Evolutionary conservation across 2,113 vertebrate genomes (phyloP), one percentile per base, ranked within the genome.

Genomic region (Camelus bactrianus): DNA sequence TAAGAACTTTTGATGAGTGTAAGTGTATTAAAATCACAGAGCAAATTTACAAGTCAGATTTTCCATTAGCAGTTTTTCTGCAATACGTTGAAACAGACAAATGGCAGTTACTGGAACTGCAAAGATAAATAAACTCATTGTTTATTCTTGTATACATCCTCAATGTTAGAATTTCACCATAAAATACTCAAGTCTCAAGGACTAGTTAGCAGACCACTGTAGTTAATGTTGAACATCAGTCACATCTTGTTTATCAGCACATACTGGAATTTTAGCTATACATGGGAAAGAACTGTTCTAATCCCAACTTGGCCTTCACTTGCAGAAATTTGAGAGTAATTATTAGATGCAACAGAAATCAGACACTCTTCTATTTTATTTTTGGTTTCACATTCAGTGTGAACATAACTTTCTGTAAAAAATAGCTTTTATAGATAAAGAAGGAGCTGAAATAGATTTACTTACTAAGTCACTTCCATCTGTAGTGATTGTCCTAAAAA

Each of bases 21-120:
- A 60, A 60, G 17, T 91, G 86, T 92, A 32, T 76, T 52, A 82
- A 93, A 60, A 28, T 90, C 28, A 52, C 24, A 89, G 92, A 2
- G 6, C 15, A 76, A 85, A 82, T 75, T 90, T 11, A 79, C 6
- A 80, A 65, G 32, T 70, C n/a, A 75, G 14, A 70, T 80, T 83
- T 97, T 89, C 60, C 38, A 32, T 80, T 85, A 88, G 48, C 5
- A 89, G 11, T 24, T 96, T 96, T 86, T 94, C 64, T 92, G 26
- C 54, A 82, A 85, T 64, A 64, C 10, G 46, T 17, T 46, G 8
- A 52, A 93, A 70, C 12, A 72, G 65, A 87, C 22, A 72, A 58
- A 67, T 35, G 35, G 35, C 35, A 35, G 35, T 35, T 35, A 35
- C 35, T 35, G 35, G 35, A 35, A 35, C 35, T 35, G 35, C 35